phyloP scores from a whole-genome alignment of 2,113 vertebrate species.

The Tylochromis polylepis region DNA sequence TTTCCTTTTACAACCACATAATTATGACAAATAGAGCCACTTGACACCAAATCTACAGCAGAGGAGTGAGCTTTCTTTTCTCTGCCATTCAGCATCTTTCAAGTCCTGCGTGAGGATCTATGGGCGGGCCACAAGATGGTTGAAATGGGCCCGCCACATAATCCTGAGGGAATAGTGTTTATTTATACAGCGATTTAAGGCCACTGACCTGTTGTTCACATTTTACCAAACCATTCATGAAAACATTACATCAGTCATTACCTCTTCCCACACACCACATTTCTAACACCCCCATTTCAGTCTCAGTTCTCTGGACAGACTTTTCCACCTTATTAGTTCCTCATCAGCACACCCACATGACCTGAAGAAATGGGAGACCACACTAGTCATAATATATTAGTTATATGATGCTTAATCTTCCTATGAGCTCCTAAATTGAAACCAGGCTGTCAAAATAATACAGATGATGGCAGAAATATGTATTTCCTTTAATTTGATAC shows the following conservation, averaged over 20 bases:
- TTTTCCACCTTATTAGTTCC: constrained; percentile 16
- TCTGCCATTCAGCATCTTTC: constrained; percentile 32
- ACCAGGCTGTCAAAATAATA: neutral
- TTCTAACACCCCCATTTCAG: neutral
- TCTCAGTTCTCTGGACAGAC: neutral
- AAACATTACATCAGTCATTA: constrained; percentile 11
- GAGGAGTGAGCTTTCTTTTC: constrained; percentile 43
- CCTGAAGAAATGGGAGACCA: neutral
- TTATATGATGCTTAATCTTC: neutral
- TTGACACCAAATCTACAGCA: constrained; percentile 68
- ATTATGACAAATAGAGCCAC: constrained; percentile 80
- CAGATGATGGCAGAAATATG: neutral
- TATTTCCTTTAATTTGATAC: neutral
- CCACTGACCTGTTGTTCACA: neutral
- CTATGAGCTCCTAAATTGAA: neutral
- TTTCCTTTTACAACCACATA: constrained; percentile 78
- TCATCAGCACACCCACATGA: constrained; percentile 4
- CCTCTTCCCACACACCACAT: neutral
- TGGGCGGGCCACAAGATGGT: neutral
- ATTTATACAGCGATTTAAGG: neutral
- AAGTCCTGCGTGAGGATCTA: neutral
- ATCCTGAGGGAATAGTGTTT: constrained; percentile 6
- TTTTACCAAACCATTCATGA: neutral
- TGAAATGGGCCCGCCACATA: neutral
- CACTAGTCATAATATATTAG: neutral